Evolutionary conservation across 2,797 vertebrate species (phyloP).

Genomic region (Melanotaenia nigrans): DNA sequence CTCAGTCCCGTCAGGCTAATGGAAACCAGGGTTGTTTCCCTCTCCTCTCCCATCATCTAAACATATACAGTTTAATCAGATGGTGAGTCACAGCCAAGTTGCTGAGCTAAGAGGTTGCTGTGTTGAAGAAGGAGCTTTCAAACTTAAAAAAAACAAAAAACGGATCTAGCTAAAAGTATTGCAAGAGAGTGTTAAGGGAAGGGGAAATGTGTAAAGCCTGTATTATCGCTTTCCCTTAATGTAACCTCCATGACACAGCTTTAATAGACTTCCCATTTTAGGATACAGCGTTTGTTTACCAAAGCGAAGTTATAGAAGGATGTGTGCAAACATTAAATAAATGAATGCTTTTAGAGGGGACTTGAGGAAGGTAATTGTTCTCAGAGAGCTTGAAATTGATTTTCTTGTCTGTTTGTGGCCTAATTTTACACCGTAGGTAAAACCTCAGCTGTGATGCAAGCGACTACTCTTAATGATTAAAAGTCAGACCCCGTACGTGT

Average conservation of each 20-base stretch:
- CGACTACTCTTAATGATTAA: conserved; percentile 20
- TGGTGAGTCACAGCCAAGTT: conserved; percentile 63
- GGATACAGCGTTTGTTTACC: conserved; percentile 32
- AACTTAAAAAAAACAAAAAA: conserved; percentile 35
- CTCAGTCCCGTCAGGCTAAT: conserved; percentile 73
- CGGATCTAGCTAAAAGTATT: conserved; percentile 34
- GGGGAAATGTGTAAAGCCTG: conserved; percentile 23
- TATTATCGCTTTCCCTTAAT: conserved; percentile 40
- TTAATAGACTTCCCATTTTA: conserved; percentile 45
- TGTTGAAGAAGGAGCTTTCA: conserved; percentile 59
- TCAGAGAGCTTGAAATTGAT: conserved; percentile 35
- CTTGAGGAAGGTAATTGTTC: conserved; percentile 26
- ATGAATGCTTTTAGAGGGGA: conserved; percentile 48
- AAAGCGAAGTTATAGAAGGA: conserved; percentile 34
- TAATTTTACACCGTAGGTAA: conserved; percentile 31
- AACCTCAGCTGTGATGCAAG: conserved; percentile 20
- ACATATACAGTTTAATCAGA: conserved; percentile 79
- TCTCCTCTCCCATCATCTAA: conserved; percentile 64
- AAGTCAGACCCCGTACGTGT: conserved; percentile 22
- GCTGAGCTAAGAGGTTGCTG: conserved; percentile 67
- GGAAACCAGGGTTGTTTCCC: conserved; percentile 74
- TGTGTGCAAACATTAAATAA: conserved; percentile 54
- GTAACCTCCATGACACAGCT: conserved; percentile 37
- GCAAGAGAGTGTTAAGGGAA: conserved; percentile 21
- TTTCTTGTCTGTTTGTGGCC: conserved; percentile 45